Conservation (phyloP, 2,113 vertebrate species). For the Petaurus breviceps region DNA sequence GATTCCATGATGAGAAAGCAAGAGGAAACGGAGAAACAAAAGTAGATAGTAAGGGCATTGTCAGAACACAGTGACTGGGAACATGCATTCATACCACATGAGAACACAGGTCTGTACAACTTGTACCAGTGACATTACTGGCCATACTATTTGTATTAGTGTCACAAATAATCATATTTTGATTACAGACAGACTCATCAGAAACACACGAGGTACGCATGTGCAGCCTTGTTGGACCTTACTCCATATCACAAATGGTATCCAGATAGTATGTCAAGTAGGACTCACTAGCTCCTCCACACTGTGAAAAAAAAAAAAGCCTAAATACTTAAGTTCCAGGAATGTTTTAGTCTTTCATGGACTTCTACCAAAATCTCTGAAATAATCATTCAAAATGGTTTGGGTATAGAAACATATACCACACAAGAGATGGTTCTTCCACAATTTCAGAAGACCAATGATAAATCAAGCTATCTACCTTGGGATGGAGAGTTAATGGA, state of each 20-base stretch:
- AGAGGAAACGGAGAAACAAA: background rate
- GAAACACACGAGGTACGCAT: background rate
- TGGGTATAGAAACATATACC: background rate
- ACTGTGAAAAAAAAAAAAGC: background rate
- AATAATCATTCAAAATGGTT: background rate
- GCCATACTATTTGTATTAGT: background rate
- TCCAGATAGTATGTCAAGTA: background rate
- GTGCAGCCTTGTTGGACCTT: background rate
- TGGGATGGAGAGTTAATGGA: slow-evolving; percentile 19
- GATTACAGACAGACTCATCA: background rate
- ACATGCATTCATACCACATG: background rate
- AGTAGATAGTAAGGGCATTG: background rate
- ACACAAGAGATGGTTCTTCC: background rate
- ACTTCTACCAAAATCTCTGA: background rate
- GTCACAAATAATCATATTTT: background rate
- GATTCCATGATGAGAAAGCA: background rate
- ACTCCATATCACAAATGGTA: background rate
- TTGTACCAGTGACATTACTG: background rate
- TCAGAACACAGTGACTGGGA: background rate
- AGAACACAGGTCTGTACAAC: background rate
- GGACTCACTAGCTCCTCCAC: background rate
- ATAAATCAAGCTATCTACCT: background rate
- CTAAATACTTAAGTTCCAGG: background rate
- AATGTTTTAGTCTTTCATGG: background rate
- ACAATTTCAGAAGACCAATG: background rate